Evolutionary conservation across 2,797 vertebrate species (phyloP).

Genomic region (Somateria mollissima): DNA sequence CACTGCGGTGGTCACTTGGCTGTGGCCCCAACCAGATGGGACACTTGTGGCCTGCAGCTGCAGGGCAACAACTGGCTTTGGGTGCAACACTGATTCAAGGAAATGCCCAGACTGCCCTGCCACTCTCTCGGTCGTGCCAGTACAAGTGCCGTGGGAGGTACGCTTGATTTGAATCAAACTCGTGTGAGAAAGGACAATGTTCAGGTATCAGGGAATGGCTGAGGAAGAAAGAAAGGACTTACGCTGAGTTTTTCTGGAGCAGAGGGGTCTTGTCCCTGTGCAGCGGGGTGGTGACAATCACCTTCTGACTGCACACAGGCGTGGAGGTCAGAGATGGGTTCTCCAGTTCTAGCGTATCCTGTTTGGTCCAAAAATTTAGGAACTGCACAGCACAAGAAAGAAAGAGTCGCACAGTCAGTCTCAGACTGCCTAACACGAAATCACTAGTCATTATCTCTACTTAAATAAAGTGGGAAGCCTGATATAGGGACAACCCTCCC

Average conservation of each 20-base stretch:
- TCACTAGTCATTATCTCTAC: not conserved
- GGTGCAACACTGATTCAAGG: not conserved
- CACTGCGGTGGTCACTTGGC: too few relatives aligned
- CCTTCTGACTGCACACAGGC: constrained; percentile 96
- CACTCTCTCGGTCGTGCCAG: not conserved
- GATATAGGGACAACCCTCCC: not conserved
- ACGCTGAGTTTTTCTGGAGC: constrained; percentile 90
- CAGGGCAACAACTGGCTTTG: too few relatives aligned
- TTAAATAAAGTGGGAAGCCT: not conserved
- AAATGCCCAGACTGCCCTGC: not conserved
- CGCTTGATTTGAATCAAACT: not conserved
- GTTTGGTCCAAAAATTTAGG: constrained; percentile 97
- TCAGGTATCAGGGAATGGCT: not conserved
- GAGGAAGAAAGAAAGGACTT: constrained; percentile 54
- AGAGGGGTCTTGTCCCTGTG: constrained; percentile 97
- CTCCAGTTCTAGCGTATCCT: constrained; percentile 92
- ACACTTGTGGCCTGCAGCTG: too few relatives aligned
- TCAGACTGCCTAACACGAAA: not conserved
- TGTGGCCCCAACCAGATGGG: too few relatives aligned
- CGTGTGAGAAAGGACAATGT: not conserved
- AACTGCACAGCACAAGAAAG: constrained; percentile 81
- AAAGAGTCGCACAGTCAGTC: not conserved
- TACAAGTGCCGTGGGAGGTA: not conserved
- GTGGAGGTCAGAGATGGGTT: constrained; percentile 96
- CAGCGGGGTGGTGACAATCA: constrained; percentile 92